Evolutionary conservation across 1,140 invertebrate genomes (phyloP).

Genomic region (Bombus waltoni): DNA sequence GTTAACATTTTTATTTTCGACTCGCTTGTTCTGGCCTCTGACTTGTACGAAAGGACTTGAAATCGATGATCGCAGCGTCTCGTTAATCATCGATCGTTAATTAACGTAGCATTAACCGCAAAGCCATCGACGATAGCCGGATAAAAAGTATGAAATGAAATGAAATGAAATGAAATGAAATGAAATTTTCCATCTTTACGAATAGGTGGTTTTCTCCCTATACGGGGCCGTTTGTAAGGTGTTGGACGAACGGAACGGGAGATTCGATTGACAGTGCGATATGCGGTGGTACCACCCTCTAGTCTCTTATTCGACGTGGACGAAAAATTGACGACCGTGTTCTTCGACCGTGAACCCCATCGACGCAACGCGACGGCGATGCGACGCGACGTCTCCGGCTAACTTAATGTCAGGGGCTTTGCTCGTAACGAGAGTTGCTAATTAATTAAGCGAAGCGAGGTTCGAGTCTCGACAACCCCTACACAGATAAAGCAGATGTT

Average conservation of each 20-base stretch:
- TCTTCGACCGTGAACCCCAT: neutral
- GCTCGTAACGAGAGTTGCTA: conserved; percentile 39
- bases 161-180: neutral
- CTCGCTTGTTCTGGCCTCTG: neutral
- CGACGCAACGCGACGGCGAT: too few species aligned
- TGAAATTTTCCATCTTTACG: neutral
- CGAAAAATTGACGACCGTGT: neutral
- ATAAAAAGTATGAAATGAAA: neutral
- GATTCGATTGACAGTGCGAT: neutral
- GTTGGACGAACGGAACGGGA: neutral
- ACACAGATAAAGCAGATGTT: conserved; percentile 34
- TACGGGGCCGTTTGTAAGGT: neutral
- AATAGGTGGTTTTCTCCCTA: neutral
- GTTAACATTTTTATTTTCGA: conserved; percentile 60
- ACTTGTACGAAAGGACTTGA: conserved; percentile 20
- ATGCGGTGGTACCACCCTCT: neutral
- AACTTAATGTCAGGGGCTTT: conserved; percentile 58
- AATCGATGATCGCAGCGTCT: neutral
- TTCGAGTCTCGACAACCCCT: conserved; percentile 18
- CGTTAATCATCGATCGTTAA: too few species aligned
- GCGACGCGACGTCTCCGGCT: conserved; percentile 6
- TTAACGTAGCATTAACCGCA: too few species aligned
- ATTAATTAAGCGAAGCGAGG: conserved; percentile 49
- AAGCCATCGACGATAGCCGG: too few species aligned
- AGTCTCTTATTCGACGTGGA: neutral